Conservation (phyloP, 2,888 invertebrate species). For the Tinea pellionella region DNA sequence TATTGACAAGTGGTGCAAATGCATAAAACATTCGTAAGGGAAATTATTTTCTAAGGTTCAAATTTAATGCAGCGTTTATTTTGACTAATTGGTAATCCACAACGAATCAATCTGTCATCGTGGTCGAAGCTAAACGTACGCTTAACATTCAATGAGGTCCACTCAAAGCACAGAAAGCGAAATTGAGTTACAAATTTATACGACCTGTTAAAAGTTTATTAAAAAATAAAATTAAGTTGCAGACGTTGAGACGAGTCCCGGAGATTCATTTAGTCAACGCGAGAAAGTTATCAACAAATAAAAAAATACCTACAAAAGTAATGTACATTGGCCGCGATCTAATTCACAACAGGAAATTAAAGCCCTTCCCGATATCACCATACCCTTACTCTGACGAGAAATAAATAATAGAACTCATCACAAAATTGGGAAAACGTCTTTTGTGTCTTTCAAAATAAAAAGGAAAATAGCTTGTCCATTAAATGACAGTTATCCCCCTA, state of each 20-base stretch:
- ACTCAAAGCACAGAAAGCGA: neutral
- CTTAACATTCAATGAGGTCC: too few relatives aligned
- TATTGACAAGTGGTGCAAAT: neutral
- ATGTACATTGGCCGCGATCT: conserved; percentile 4
- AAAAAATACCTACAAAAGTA: neutral
- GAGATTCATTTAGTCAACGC: neutral
- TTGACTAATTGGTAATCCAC: too few relatives aligned
- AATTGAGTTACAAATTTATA: neutral
- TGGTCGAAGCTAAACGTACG: too few relatives aligned
- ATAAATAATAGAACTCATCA: conserved; percentile 9
- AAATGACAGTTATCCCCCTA: neutral
- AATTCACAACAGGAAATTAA: conserved; percentile 15
- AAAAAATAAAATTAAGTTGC: neutral
- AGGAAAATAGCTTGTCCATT: neutral
- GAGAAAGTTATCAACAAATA: neutral
- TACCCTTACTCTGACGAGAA: neutral
- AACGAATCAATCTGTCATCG: too few relatives aligned
- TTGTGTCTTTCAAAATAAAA: neutral
- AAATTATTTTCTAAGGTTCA: too few relatives aligned
- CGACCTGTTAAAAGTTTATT: neutral
- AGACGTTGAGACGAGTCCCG: neutral
- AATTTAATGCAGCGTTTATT: too few relatives aligned
- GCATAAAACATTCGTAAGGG: neutral
- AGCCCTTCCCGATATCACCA: conserved; percentile 1
- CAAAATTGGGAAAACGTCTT: neutral